phyloP scores from a whole-genome alignment of 2,888 invertebrate species.

The Sericinus montela region DNA sequence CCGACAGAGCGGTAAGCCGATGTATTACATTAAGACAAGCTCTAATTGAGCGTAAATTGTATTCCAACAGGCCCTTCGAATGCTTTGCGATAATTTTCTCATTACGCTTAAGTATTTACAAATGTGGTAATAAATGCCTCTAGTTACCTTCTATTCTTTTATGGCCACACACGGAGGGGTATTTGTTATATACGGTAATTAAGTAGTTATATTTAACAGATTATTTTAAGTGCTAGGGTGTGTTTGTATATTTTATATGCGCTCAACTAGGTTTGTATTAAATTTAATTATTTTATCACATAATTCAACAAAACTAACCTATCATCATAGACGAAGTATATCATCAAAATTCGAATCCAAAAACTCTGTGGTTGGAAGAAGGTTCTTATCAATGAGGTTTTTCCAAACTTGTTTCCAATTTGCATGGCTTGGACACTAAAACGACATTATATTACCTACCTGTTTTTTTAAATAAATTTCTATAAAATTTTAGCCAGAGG shows the following conservation, averaged over 20 bases:
- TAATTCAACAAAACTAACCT: no score
- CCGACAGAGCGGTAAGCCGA: background rate
- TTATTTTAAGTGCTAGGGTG: background rate
- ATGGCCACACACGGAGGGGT: constrained; percentile 9
- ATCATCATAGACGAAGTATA: no score
- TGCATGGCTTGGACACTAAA: no score
- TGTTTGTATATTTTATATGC: background rate
- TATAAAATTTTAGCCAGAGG: no score
- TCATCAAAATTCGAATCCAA: no score
- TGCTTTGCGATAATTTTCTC: constrained; percentile 17
- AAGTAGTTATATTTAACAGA: constrained; percentile 1
- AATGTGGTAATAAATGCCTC: constrained; percentile 11
- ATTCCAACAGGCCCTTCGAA: constrained; percentile 16
- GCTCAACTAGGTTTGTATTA: no score
- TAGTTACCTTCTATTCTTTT: constrained; percentile 6
- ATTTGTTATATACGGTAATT: constrained; percentile 2
- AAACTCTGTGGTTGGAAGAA: no score
- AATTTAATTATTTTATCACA: no score
- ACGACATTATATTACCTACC: no score
- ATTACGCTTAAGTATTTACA: constrained; percentile 9
- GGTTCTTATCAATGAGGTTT: no score
- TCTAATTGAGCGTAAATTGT: constrained; percentile 30
- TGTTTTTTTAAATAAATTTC: no score
- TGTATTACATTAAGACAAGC: constrained; percentile 12
- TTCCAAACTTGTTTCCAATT: no score